Evolutionary conservation across 37 sponge, comb jelly and placozoan species (phyloP).

Genomic region (Tethya wilhelma): DNA sequence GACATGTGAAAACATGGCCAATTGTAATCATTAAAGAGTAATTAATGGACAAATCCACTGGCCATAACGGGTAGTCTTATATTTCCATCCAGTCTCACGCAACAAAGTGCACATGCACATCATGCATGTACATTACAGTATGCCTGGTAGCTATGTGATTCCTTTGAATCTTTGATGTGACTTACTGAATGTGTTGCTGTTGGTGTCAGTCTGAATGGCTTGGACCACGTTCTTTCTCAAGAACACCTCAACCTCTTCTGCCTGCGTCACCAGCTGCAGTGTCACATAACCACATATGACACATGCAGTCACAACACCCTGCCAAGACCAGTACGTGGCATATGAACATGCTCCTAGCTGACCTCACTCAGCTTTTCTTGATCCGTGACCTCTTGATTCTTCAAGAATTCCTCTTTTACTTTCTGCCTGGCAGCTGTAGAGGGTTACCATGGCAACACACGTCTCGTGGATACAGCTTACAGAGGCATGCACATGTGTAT

Average conservation of each 20-base stretch:
- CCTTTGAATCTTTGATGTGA: no score
- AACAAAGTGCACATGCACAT: no score
- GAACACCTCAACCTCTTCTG: constrained; percentile 23
- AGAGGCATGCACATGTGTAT: no score
- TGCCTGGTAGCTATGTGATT: no score
- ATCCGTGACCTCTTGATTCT: constrained; percentile 45
- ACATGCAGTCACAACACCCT: no score
- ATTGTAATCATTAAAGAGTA: not conserved
- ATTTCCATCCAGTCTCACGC: no score
- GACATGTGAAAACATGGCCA: not conserved
- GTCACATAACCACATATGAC: not conserved
- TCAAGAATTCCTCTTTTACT: constrained; percentile 41
- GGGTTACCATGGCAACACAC: not conserved
- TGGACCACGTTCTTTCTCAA: constrained; percentile 42
- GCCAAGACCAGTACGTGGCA: not conserved
- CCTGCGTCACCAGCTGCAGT: constrained; percentile 33
- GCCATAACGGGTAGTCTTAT: no score
- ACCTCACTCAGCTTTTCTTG: constrained; percentile 30
- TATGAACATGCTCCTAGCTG: not conserved
- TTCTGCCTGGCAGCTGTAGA: constrained; percentile 30
- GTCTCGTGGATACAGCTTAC: not conserved
- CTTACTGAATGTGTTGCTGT: constrained; percentile 39
- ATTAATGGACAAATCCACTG: not conserved
- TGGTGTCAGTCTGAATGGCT: constrained; percentile 5
- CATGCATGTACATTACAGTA: no score